These are phyloP conservation scores for Galaxias olidus DNA, from an alignment of 2,797 vertebrate genomes.

Conservation along the genomic window DNA sequence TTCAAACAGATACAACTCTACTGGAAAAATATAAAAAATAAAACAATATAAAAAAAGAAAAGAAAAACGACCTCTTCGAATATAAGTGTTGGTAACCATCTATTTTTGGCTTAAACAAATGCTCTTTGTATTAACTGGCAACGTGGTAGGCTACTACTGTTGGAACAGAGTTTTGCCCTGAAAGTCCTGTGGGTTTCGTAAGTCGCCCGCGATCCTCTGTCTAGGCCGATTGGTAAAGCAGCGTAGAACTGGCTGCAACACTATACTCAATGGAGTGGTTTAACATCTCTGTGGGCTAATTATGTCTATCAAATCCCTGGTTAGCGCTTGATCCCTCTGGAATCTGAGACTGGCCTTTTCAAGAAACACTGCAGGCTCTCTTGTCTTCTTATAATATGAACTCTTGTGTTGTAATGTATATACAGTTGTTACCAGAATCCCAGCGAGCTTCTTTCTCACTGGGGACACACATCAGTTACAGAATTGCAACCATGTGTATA, in stretches of 20 bases:
- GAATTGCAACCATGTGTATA: no score
- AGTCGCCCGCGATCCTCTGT: constrained; percentile 29
- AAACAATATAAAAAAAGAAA: constrained; percentile 28
- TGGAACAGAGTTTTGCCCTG: constrained; percentile 26
- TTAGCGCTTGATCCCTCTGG: constrained; percentile 62
- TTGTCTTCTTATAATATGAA: constrained; percentile 40
- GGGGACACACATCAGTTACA: no score
- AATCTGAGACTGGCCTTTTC: constrained; percentile 51
- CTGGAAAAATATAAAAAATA: constrained; percentile 30
- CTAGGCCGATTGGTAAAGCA: constrained; percentile 31
- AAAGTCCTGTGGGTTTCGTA: constrained; percentile 38
- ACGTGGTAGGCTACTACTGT: constrained; percentile 26
- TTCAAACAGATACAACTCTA: constrained; percentile 62
- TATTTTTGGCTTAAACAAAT: constrained; percentile 62
- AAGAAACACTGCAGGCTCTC: constrained; percentile 43
- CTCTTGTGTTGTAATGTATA: constrained; percentile 29
- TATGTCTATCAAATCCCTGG: constrained; percentile 60
- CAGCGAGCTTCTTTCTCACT: no score
- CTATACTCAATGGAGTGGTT: constrained; percentile 64
- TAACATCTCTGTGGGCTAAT: constrained; percentile 56
- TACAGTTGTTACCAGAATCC: no score
- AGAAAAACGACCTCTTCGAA: constrained; percentile 42
- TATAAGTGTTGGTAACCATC: constrained; percentile 50
- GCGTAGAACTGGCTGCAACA: constrained; percentile 42
- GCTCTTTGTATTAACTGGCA: constrained; percentile 54